Conservation (phyloP, 2,888 invertebrate species). For the Asteroscopus sphinx region DNA sequence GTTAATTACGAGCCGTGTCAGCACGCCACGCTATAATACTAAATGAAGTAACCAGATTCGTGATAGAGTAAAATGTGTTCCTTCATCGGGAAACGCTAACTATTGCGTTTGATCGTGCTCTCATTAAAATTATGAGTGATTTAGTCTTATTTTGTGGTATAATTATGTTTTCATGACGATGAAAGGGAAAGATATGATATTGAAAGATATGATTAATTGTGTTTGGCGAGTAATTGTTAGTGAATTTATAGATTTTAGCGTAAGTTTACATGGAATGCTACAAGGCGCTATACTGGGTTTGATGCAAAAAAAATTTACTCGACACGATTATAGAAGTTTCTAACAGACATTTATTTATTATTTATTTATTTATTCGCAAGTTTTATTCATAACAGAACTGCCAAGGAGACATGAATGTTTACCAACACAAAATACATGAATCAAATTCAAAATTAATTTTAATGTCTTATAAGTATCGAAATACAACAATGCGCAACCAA, state of each 20-base stretch:
- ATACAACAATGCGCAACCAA: not conserved
- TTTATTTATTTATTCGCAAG: no score
- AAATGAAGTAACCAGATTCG: conserved; percentile 62
- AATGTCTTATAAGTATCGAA: not conserved
- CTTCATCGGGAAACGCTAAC: conserved; percentile 41
- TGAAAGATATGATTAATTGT: conserved; percentile 5
- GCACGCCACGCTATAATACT: conserved; percentile 48
- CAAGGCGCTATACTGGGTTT: conserved; percentile 17
- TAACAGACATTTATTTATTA: no score
- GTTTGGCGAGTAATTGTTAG: conserved; percentile 5
- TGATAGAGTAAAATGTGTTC: conserved; percentile 69
- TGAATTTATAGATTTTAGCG: not conserved
- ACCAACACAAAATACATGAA: no score
- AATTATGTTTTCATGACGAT: conserved; percentile 47
- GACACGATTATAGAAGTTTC: no score
- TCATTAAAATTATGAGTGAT: conserved; percentile 45
- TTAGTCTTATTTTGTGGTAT: conserved; percentile 28
- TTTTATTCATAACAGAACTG: no score
- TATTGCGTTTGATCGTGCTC: conserved; percentile 41
- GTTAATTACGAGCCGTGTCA: conserved; percentile 62
- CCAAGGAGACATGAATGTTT: no score
- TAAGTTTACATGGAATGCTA: not conserved
- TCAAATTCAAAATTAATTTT: no score
- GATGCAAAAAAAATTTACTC: not conserved
- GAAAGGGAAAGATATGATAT: conserved; percentile 28